These are phyloP conservation scores for Lycia hirtaria DNA, from an alignment of 2,888 invertebrate genomes.

Conservation along the genomic window DNA sequence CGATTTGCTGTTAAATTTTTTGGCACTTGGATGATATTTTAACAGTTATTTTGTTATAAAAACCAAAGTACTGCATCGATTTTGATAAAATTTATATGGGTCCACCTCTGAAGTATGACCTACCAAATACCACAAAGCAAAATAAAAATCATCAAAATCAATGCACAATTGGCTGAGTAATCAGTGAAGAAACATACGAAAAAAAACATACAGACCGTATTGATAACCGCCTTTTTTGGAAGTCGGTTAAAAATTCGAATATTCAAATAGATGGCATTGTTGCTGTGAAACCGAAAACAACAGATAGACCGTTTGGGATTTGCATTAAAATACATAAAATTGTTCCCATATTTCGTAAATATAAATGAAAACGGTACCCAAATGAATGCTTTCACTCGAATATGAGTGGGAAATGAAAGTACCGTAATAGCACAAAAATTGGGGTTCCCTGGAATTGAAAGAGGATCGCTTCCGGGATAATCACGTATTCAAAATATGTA, in stretches of 20 bases:
- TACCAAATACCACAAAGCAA: too few species aligned
- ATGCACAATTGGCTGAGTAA: too few species aligned
- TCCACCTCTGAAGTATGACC: too few species aligned
- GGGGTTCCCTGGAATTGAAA: slow-evolving; percentile 19
- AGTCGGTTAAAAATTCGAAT: not conserved
- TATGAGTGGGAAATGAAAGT: slow-evolving; percentile 26
- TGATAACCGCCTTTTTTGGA: too few species aligned
- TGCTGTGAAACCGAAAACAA: not conserved
- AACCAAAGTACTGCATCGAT: too few species aligned
- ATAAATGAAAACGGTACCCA: slow-evolving; percentile 19
- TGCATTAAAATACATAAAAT: slow-evolving; percentile 13
- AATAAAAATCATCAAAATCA: too few species aligned
- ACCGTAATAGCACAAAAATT: slow-evolving; percentile 26
- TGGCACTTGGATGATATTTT: too few species aligned
- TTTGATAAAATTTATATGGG: too few species aligned
- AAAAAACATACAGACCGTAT: too few species aligned
- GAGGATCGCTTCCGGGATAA: slow-evolving; percentile 19
- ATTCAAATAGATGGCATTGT: not conserved
- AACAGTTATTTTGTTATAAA: too few species aligned
- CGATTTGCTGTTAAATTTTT: too few species aligned
- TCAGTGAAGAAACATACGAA: too few species aligned
- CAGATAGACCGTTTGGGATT: not conserved
- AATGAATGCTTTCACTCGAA: slow-evolving; percentile 18
- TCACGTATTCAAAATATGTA: slow-evolving; percentile 27
- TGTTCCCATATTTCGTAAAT: not conserved